A percentile compares a stretch with the other conserved stretches of the same genome.
Evolutionary conservation across 2,113 vertebrate genomes (phyloP).

Genomic region (Puffinus mauretanicus): DNA sequence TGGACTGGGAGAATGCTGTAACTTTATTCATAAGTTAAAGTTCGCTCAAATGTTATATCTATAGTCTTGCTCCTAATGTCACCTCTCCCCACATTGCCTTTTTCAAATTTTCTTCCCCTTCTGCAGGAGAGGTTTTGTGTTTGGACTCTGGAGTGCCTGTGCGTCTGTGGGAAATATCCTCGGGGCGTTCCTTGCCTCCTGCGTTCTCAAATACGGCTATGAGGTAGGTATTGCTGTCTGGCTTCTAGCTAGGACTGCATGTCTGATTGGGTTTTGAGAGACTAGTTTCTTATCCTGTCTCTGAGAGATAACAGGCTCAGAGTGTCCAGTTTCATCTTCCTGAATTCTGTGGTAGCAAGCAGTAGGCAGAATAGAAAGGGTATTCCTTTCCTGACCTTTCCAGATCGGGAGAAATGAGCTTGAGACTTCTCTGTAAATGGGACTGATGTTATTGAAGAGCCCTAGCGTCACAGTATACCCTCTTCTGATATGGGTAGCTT

Average conservation of each 20-base stretch:
- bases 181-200: constrained; percentile 92
- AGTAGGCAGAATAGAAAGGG: not conserved
- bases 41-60: not conserved
- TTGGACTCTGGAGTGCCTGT: constrained; percentile 96
- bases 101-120: not conserved
- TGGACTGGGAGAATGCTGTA: not conserved
- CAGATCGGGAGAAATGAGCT: not conserved
- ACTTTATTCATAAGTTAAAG: not conserved
- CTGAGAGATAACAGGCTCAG: not conserved
- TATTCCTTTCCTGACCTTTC: not conserved
- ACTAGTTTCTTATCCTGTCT: not conserved
- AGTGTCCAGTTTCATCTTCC: not conserved
- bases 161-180: constrained; percentile 96
- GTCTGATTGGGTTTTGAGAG: not conserved
- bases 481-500: not conserved
- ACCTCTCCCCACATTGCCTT: fast-evolving
- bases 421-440: not conserved
- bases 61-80: not conserved
- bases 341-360: not conserved
- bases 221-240: constrained; percentile 78
- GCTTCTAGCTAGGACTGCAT: not conserved
- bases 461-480: not conserved
- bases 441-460: not conserved
- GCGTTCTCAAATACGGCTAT: constrained; percentile 91
- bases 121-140: constrained; percentile 89